Evolutionary conservation across 2,888 invertebrate species (phyloP).

Genomic region (Microctonus aethiopoides): DNA sequence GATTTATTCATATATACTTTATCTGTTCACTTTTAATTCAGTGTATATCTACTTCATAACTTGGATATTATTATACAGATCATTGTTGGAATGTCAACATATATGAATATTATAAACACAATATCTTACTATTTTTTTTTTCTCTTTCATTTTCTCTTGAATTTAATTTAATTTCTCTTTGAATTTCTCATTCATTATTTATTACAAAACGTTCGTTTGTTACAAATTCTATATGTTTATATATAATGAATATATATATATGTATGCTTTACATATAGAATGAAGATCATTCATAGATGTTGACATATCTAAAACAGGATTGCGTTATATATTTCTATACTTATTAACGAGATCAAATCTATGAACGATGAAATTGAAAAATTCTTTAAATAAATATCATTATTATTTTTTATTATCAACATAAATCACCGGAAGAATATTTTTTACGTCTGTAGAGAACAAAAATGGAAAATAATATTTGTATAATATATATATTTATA

Average conservation of each 20-base stretch:
- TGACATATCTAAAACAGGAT: slow-evolving; percentile 47
- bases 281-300: not conserved
- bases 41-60: not conserved
- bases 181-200: slow-evolving; percentile 42
- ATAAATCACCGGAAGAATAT: not conserved
- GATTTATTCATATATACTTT: not conserved
- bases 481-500: not conserved
- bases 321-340: no score
- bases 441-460: not conserved
- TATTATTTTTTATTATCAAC: not conserved
- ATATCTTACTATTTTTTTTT: no score
- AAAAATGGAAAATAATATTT: slow-evolving; percentile 2
- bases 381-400: not conserved
- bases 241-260: slow-evolving; percentile 24
- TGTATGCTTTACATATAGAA: not conserved
- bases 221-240: slow-evolving; percentile 44
- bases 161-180: not conserved
- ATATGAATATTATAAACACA: no score
- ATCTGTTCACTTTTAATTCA: not conserved
- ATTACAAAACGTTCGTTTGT: slow-evolving; percentile 43
- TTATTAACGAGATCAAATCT: slow-evolving; percentile 49
- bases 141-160: not conserved
- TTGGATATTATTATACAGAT: not conserved
- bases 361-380: not conserved
- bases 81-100: not conserved